A percentile compares a stretch with the other conserved stretches of the same genome.
Evolutionary conservation across 1,140 invertebrate species (phyloP).

Genomic region (Micrasema longulum): DNA sequence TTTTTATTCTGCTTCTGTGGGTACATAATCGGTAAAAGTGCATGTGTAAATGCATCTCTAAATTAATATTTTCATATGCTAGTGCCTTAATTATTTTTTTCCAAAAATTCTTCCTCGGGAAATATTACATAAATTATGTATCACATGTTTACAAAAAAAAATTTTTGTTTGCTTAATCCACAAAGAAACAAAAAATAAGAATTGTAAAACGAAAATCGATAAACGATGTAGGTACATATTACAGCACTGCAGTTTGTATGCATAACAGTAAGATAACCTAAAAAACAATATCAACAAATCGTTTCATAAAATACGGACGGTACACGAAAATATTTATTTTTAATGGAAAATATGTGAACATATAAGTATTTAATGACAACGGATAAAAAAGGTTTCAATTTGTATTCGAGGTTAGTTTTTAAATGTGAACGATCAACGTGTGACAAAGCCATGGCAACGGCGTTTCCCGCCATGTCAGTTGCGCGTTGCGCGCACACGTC

Average conservation of each 20-base stretch:
- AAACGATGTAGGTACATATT: not conserved
- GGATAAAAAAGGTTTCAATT: not conserved
- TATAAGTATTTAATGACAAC: no score
- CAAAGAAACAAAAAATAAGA: no score
- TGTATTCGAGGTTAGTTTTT: not conserved
- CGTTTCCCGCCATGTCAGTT: constrained; percentile 43
- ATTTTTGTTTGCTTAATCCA: no score
- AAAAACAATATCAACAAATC: not conserved
- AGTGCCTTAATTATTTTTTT: no score
- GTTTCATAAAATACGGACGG: not conserved
- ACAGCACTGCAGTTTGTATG: constrained; percentile 16
- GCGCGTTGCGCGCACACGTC: constrained; percentile 12
- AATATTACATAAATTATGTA: no score
- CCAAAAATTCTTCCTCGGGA: no score
- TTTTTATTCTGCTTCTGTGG: no score
- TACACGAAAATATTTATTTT: not conserved
- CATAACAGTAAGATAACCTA: constrained; percentile 15
- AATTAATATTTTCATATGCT: no score
- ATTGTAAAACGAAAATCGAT: not conserved
- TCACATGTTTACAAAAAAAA: no score
- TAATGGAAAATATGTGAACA: no score
- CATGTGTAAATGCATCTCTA: no score
- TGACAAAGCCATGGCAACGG: constrained; percentile 51
- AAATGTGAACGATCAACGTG: constrained; percentile 4
- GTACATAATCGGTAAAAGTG: no score